Evolutionary conservation across 2,888 invertebrate genomes (phyloP), one percentile per base, ranked within the genome.

Genomic region (Onchidella celtica): DNA sequence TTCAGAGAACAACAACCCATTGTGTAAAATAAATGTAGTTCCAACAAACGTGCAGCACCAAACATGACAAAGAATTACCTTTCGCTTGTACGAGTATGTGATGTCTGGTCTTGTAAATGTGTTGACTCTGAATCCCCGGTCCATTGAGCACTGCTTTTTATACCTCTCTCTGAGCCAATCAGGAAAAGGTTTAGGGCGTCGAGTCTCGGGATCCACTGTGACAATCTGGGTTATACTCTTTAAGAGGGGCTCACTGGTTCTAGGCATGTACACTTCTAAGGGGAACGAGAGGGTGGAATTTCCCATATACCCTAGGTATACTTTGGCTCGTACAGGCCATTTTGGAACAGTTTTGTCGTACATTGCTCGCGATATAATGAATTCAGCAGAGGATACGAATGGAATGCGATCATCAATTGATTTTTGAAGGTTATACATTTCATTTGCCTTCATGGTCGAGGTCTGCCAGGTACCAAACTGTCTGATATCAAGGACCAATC

Each of bases 161-260:
- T 59, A 66, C 55, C 57, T 77, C n/a, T 77, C 57, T 24, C 11
- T 68, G 68, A 65, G 68, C 66, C 77, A 68, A n/a, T 77, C 77
- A 55, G 77, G 77, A 27, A 77, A 68, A 0, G 34, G 36, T 24
- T 21, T 57, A n/a, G 77, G 77, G 34, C 34, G 38, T 11, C 68
- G 17, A n/a, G 77, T 77, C 34, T n/a, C 24, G n/a, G 24, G 55
- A 24, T 77, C 57, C 0, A 77, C 68, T 1, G n/a, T 17, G 27
- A 77, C 68, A 9, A 57, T n/a, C 21, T 77, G 63, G 27, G 34
- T 21, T 34, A 36, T 32, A 2, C 27, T 17, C 0, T n/a, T 47
- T n/a, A 77, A 21, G 11, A 77, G 3, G 24, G 77, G 77, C 17
- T 77, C 77, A 3, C 14, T 32, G 14, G 32, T n/a, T 6, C 14